These are phyloP conservation scores for Rhinatrema bivittatum DNA, from an alignment of 2,797 vertebrate genomes.

Conservation along the genomic window DNA sequence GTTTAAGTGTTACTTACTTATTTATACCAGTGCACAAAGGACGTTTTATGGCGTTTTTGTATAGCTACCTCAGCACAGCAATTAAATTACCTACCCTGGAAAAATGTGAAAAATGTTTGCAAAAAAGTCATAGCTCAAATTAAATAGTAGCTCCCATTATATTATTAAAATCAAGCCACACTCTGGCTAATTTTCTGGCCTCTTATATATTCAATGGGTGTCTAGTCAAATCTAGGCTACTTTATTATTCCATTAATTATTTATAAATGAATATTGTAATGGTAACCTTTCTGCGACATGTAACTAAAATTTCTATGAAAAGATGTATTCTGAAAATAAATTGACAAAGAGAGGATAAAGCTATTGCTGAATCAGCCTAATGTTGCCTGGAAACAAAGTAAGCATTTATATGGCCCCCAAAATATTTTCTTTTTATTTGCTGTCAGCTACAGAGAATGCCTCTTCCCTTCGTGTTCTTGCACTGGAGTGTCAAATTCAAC, in stretches of 20 bases:
- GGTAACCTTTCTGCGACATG: conserved; percentile 28
- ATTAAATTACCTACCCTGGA: conserved; percentile 14
- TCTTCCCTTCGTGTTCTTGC: too few species aligned
- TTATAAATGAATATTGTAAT: conserved; percentile 27
- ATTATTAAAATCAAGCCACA: conserved; percentile 20
- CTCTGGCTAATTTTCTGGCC: conserved; percentile 25
- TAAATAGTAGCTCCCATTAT: not conserved
- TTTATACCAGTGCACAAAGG: not conserved
- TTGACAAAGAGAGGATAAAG: conserved; percentile 14
- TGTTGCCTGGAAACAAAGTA: not conserved
- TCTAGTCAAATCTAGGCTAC: conserved; percentile 10
- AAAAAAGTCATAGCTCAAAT: not conserved
- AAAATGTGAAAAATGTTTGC: not conserved
- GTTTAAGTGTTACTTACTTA: conserved; percentile 12
- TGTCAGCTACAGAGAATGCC: too few species aligned
- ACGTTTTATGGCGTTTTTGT: not conserved
- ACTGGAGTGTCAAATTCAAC: conserved; percentile 18
- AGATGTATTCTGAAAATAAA: conserved; percentile 23
- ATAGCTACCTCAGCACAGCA: not conserved
- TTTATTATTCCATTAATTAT: conserved; percentile 46
- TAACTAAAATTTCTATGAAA: conserved; percentile 20
- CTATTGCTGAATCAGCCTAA: conserved; percentile 18
- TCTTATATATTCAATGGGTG: conserved; percentile 14
- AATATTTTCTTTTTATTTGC: not conserved
- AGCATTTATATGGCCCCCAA: conserved; percentile 13